A percentile compares a stretch with the other conserved stretches of the same genome.
phyloP scores from a whole-genome alignment of 35 echinoderm and acorn worm species.

The Apostichopus japonicus region DNA sequence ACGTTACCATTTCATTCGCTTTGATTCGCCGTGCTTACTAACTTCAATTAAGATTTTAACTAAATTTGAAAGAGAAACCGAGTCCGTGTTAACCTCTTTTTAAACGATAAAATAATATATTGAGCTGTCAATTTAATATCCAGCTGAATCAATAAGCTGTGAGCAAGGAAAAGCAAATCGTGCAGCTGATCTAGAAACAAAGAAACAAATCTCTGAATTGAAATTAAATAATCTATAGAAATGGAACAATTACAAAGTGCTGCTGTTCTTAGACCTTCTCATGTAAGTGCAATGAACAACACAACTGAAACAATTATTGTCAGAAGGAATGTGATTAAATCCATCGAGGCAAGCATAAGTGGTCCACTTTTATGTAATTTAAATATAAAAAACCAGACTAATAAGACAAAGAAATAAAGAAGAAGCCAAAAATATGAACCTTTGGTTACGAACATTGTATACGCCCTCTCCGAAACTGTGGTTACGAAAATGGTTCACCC shows the following conservation, averaged over 20 bases:
- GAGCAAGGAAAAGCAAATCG: background rate
- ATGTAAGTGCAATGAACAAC: background rate
- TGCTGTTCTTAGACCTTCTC: background rate
- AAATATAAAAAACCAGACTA: background rate
- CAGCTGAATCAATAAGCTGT: conserved; percentile 27
- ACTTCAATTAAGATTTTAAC: conserved; percentile 42
- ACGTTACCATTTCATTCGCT: conserved; percentile 19
- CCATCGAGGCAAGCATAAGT: background rate
- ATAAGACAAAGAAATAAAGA: background rate
- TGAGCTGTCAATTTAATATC: conserved; percentile 2
- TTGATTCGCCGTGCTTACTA: conserved; percentile 21
- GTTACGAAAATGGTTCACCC: too few species aligned
- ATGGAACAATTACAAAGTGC: background rate
- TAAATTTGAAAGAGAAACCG: conserved; percentile 45
- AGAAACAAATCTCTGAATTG: background rate
- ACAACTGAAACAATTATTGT: background rate
- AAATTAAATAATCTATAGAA: background rate
- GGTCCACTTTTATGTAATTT: background rate
- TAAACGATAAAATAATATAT: conserved; percentile 27
- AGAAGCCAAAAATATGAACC: background rate
- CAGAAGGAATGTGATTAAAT: background rate
- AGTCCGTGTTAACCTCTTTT: conserved; percentile 38
- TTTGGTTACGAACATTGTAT: too few species aligned
- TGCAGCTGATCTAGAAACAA: background rate
- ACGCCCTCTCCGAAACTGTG: too few species aligned